Conservation (phyloP, 2,888 invertebrate genomes). For the Agrochola lychnidis region DNA sequence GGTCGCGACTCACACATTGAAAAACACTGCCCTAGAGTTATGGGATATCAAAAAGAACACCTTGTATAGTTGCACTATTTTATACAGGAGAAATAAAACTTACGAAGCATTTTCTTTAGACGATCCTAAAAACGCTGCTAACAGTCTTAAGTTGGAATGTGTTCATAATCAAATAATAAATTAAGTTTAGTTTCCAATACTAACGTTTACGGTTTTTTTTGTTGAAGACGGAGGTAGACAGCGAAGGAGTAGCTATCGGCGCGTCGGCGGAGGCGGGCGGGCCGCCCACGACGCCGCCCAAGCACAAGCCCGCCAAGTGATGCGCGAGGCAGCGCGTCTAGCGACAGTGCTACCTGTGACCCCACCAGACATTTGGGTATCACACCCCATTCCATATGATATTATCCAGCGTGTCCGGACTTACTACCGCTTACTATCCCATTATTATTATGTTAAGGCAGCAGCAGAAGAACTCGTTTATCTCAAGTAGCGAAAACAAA, state of each 20-base stretch:
- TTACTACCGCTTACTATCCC: constrained; percentile 29
- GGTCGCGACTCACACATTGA: no score
- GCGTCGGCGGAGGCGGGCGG: constrained; percentile 88
- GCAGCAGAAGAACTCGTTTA: constrained; percentile 21
- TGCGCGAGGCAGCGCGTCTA: constrained; percentile 54
- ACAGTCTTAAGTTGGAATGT: no score
- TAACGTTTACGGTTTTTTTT: neutral
- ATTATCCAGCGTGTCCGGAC: constrained; percentile 37
- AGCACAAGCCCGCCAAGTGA: constrained; percentile 88
- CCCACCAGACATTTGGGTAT: constrained; percentile 50
- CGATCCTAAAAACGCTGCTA: neutral
- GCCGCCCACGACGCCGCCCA: constrained; percentile 88
- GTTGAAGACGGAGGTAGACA: constrained; percentile 86
- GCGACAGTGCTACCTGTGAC: constrained; percentile 34
- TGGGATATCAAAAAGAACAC: no score
- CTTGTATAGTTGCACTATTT: neutral
- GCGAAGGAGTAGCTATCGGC: constrained; percentile 88
- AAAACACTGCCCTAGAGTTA: no score
- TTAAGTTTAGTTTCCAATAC: no score
- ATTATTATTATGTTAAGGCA: constrained; percentile 15
- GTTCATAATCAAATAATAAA: no score
- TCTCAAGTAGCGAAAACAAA: constrained; percentile 22
- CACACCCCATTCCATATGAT: constrained; percentile 56
- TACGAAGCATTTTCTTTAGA: neutral
- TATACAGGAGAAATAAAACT: neutral